Conservation (phyloP, 2,797 vertebrate genomes). For the Alectoris magna region DNA sequence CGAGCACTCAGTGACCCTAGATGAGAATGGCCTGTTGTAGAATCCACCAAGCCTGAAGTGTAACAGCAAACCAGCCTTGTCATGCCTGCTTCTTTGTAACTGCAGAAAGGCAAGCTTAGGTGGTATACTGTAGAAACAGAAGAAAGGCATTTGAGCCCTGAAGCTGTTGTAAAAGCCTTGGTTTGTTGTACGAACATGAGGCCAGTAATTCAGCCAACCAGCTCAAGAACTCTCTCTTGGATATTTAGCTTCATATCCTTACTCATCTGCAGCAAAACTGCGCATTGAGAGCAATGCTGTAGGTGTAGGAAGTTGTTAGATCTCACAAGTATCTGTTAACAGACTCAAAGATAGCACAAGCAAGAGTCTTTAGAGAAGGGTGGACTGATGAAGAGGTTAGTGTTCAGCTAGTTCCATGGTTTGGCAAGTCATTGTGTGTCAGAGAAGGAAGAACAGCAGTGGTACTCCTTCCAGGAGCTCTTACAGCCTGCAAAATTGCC, state of each 20-base stretch:
- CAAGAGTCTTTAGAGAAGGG: neutral
- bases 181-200: neutral
- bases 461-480: accelerated
- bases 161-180: neutral
- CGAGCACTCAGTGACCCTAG: neutral
- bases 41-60: neutral
- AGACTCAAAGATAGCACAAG: neutral
- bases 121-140: neutral
- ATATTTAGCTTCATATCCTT: neutral
- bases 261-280: neutral
- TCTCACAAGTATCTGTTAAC: neutral
- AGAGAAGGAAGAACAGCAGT: neutral
- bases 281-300: neutral
- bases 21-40: neutral
- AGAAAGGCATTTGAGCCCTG: neutral
- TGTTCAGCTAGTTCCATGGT: neutral
- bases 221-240: neutral
- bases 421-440: neutral
- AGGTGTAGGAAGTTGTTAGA: neutral
- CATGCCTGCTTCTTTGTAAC: neutral
- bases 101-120: neutral
- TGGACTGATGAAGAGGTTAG: neutral
- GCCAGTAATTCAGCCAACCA: neutral
- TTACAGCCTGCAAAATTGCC: neutral
- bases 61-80: neutral